Evolutionary conservation across 2,888 invertebrate genomes (phyloP).

Genomic region (Lysandra coridon): DNA sequence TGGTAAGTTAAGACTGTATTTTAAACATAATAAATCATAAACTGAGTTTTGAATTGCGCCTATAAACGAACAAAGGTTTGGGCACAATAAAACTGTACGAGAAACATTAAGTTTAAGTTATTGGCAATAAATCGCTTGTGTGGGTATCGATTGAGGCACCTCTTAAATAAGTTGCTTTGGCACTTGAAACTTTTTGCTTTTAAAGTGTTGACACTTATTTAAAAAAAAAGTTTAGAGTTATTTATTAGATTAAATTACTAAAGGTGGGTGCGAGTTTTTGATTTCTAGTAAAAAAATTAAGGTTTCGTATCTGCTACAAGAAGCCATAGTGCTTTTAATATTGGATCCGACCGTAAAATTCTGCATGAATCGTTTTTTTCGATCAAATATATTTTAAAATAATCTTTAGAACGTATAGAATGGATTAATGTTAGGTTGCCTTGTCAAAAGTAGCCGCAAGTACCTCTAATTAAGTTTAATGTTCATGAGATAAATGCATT

Average conservation of each 20-base stretch:
- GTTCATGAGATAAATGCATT: too few species aligned
- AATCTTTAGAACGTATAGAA: too few species aligned
- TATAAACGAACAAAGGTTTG: constrained; percentile 13
- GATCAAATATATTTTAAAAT: too few species aligned
- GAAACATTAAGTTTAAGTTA: not conserved
- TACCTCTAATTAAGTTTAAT: too few species aligned
- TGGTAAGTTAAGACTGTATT: not conserved
- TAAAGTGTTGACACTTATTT: not conserved
- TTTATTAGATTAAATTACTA: not conserved
- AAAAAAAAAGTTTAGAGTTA: not conserved
- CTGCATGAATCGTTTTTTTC: too few species aligned
- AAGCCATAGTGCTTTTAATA: too few species aligned
- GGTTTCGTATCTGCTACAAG: too few species aligned
- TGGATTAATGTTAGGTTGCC: too few species aligned
- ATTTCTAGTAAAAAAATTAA: too few species aligned
- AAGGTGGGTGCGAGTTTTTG: too few species aligned
- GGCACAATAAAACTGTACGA: not conserved
- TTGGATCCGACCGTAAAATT: too few species aligned
- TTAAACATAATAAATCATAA: not conserved
- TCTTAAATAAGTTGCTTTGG: not conserved
- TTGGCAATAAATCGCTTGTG: not conserved
- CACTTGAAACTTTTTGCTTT: not conserved
- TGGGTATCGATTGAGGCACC: not conserved
- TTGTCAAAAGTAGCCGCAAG: too few species aligned
- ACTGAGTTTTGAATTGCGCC: not conserved